Percentiles rank a stretch among this genome's conserved stretches.
These are phyloP conservation scores for Oryzias curvinotus DNA, from an alignment of 2,113 vertebrate genomes.

Conservation along the genomic window DNA sequence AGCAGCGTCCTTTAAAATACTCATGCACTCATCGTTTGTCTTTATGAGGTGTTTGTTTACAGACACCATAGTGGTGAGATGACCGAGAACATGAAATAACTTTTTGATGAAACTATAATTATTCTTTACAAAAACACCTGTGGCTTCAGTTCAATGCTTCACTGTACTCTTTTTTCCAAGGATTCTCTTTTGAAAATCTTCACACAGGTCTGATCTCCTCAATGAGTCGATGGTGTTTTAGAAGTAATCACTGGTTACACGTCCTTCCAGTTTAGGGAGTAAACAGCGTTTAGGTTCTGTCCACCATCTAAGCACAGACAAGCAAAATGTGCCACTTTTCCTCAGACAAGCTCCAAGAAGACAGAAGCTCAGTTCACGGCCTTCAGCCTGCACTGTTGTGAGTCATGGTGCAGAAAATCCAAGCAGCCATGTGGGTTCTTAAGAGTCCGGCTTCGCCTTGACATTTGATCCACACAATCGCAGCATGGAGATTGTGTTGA, in stretches of 20 bases:
- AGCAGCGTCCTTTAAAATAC: conserved; percentile 18
- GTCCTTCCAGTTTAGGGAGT: no score
- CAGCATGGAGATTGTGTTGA: no score
- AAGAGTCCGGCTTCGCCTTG: not conserved
- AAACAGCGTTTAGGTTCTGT: not conserved
- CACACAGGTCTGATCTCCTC: no score
- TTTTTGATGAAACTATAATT: no score
- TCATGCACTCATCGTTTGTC: not conserved
- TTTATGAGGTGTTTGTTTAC: not conserved
- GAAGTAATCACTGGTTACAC: no score
- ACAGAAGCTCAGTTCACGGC: conserved; percentile 3
- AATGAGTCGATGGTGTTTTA: no score
- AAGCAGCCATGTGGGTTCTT: conserved; percentile 3
- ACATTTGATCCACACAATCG: not conserved
- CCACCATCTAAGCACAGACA: not conserved
- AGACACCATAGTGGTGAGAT: not conserved
- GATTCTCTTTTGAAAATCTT: no score
- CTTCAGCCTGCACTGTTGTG: not conserved
- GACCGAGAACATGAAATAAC: not conserved
- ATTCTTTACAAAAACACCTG: no score
- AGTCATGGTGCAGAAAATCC: conserved; percentile 1
- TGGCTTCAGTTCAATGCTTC: no score
- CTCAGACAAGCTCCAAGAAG: not conserved
- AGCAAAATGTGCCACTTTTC: not conserved
- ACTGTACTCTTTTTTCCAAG: no score